phyloP scores from a whole-genome alignment of 1,140 invertebrate species.

The Drusus annulatus region DNA sequence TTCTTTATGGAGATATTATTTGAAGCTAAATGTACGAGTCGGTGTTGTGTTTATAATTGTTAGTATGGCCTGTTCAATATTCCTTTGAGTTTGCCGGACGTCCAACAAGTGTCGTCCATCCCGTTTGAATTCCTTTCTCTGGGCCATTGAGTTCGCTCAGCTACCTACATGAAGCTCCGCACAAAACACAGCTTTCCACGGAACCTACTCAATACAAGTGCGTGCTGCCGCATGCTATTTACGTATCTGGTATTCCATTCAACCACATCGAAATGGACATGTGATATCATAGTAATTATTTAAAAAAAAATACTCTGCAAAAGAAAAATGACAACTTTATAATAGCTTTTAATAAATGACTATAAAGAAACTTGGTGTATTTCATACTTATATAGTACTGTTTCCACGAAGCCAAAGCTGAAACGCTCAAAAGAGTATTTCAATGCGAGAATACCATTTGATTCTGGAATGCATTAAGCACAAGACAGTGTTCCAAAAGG shows the following conservation, averaged over 20 bases:
- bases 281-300: too few species aligned
- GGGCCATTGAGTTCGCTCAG: conserved; percentile 9
- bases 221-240: conserved; percentile 31
- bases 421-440: neutral
- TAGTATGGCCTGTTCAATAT: conserved; percentile 33
- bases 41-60: conserved; percentile 30
- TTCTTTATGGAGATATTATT: conserved; percentile 38
- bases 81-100: conserved; percentile 39
- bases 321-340: too few species aligned
- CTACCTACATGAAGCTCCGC: neutral
- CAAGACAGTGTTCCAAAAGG: neutral
- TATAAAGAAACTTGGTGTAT: too few species aligned
- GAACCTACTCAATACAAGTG: conserved; percentile 7
- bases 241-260: neutral
- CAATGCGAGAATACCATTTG: conserved; percentile 1
- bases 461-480: neutral
- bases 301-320: too few species aligned
- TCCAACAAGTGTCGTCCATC: conserved; percentile 32
- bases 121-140: conserved; percentile 9
- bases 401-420: too few species aligned
- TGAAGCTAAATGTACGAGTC: conserved; percentile 36
- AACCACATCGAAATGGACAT: too few species aligned
- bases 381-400: neutral
- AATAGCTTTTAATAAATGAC: too few species aligned
- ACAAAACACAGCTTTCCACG: conserved; percentile 18